Conservation (phyloP, 2,888 invertebrate species). For the Hermaeophaga mercurialis region DNA sequence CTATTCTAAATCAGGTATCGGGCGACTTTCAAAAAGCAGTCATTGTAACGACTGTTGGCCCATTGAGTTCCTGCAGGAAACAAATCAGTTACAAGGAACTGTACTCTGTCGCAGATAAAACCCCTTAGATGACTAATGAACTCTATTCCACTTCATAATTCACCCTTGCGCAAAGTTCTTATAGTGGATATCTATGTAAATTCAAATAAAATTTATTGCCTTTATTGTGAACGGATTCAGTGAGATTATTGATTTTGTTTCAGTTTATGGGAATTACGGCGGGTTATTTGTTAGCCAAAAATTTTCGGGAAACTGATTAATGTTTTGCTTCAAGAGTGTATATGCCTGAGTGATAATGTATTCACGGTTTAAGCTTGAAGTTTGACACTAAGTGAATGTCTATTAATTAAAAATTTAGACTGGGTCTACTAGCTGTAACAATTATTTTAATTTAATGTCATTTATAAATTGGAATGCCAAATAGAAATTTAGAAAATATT, state of each 20-base stretch:
- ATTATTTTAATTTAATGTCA: too few relatives aligned
- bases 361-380: background rate
- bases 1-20: slow-evolving; percentile 17
- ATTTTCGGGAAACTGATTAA: slow-evolving; percentile 18
- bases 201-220: slow-evolving; percentile 36
- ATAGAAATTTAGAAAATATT: too few relatives aligned
- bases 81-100: slow-evolving; percentile 50
- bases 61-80: slow-evolving; percentile 44
- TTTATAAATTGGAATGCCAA: too few relatives aligned
- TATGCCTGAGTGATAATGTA: background rate
- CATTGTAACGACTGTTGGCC: slow-evolving; percentile 28
- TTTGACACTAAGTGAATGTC: background rate
- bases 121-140: slow-evolving; percentile 47
- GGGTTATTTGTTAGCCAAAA: slow-evolving; percentile 21
- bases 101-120: slow-evolving; percentile 43
- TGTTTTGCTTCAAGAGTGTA: slow-evolving; percentile 4
- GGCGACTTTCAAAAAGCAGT: slow-evolving; percentile 21
- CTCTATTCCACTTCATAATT: slow-evolving; percentile 35
- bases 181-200: slow-evolving; percentile 42
- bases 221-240: slow-evolving; percentile 31
- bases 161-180: slow-evolving; percentile 33
- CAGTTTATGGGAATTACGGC: slow-evolving; percentile 23
- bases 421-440: too few relatives aligned
- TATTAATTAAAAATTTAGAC: too few relatives aligned
- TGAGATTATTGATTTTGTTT: slow-evolving; percentile 27